Conservation (phyloP, 64 coral and sea anemone genomes). For the Montipora cactus region DNA sequence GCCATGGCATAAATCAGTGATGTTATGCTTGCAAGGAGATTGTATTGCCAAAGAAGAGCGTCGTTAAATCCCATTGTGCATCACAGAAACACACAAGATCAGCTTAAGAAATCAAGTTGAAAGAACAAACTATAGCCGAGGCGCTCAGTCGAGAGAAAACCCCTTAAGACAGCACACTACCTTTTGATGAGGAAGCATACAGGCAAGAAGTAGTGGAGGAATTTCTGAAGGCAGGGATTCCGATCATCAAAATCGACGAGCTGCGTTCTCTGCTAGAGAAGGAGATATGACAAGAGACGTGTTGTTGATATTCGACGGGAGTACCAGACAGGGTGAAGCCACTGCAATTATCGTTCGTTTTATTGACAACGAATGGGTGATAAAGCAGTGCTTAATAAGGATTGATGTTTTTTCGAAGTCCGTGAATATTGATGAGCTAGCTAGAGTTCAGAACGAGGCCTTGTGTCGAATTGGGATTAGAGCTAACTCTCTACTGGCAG, state of each 20-base stretch:
- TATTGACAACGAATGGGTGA: constrained; percentile 15
- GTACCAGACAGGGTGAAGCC: constrained; percentile 62
- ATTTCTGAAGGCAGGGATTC: constrained; percentile 80
- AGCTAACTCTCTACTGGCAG: too few relatives aligned
- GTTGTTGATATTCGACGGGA: constrained; percentile 58
- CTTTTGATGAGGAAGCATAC: constrained; percentile 48
- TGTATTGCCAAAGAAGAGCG: constrained; percentile 39
- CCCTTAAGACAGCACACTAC: constrained; percentile 29
- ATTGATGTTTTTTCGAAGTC: constrained; percentile 36
- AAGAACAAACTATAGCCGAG: too few relatives aligned
- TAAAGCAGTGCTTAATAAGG: constrained; percentile 48
- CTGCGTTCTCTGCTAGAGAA: constrained; percentile 61
- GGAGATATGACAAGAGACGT: constrained; percentile 63
- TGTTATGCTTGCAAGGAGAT: constrained; percentile 54
- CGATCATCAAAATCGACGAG: background rate
- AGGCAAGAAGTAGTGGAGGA: constrained; percentile 63
- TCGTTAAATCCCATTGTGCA: constrained; percentile 24
- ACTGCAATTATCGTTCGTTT: constrained; percentile 70
- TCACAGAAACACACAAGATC: constrained; percentile 26
- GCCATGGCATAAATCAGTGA: constrained; percentile 9
- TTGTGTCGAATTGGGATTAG: background rate
- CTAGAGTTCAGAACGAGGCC: constrained; percentile 32
- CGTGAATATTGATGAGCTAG: constrained; percentile 44
- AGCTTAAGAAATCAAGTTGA: constrained; percentile 34
- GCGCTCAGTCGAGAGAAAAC: too few relatives aligned